These are phyloP conservation scores for Drosophila serrata DNA, from an alignment of 1,140 invertebrate species.

Conservation along the genomic window DNA sequence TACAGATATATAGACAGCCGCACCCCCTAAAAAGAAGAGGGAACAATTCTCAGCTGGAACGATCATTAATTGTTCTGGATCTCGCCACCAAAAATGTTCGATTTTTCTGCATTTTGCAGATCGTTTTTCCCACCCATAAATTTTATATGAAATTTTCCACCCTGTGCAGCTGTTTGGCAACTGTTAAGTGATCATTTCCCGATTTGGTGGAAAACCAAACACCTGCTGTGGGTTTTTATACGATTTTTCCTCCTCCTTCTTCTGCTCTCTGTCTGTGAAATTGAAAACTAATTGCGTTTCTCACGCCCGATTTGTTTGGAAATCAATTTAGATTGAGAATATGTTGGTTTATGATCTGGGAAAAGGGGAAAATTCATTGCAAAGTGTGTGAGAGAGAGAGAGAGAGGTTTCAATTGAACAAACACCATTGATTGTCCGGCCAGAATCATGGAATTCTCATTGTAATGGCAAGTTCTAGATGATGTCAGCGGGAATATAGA, in stretches of 20 bases:
- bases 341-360: slow-evolving; percentile 32
- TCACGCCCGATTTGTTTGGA: slow-evolving; percentile 62
- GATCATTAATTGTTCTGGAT: slow-evolving; percentile 31
- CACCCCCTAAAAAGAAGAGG: slow-evolving; percentile 13
- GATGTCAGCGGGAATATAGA: slow-evolving; percentile 29
- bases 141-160: neutral
- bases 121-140: neutral
- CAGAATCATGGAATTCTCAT: neutral
- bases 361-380: neutral
- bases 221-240: slow-evolving; percentile 38
- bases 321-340: slow-evolving; percentile 51
- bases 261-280: slow-evolving; percentile 4
- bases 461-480: slow-evolving; percentile 3
- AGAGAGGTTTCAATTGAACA: slow-evolving; percentile 33
- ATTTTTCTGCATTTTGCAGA: slow-evolving; percentile 41
- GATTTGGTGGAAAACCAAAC: slow-evolving; percentile 11
- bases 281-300: slow-evolving; percentile 68
- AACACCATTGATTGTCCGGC: slow-evolving; percentile 41
- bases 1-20: slow-evolving; percentile 1
- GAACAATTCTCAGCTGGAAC: slow-evolving; percentile 35
- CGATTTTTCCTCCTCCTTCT: neutral
- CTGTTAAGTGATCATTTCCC: slow-evolving; percentile 43
- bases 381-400: neutral
- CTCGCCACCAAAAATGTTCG: slow-evolving; percentile 25
- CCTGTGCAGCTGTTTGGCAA: slow-evolving; percentile 38